Evolutionary conservation across 1,140 invertebrate genomes (phyloP).

Genomic region (Dolichoris vasculosae): DNA sequence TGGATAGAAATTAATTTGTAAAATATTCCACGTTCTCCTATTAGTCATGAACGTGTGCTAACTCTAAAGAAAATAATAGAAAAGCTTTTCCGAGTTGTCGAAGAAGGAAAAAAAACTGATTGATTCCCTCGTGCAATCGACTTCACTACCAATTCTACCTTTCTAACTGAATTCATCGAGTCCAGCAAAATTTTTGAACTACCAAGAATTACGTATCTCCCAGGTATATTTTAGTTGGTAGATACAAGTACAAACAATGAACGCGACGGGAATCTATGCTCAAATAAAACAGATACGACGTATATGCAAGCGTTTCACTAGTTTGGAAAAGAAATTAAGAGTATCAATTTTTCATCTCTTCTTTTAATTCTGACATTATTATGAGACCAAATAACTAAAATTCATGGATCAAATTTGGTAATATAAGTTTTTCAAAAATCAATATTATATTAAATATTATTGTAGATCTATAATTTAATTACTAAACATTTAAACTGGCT

Average conservation of each 20-base stretch:
- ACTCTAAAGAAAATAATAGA: not conserved
- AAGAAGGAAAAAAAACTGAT: constrained; percentile 12
- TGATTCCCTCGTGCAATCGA: constrained; percentile 6
- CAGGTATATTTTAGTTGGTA: not conserved
- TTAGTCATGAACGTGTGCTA: not conserved
- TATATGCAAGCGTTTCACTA: not conserved
- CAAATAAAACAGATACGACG: not conserved
- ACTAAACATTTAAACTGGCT: not conserved
- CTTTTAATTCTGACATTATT: not conserved
- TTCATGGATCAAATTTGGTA: not conserved
- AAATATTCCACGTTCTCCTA: not conserved
- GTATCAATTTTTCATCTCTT: not conserved
- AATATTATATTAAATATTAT: too few relatives aligned
- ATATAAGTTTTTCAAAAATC: too few relatives aligned
- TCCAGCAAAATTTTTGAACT: constrained; percentile 28
- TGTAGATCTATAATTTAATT: not conserved
- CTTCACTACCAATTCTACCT: not conserved
- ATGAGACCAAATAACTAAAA: too few relatives aligned
- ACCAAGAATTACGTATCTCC: not conserved
- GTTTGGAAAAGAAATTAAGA: not conserved
- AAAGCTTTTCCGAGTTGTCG: not conserved
- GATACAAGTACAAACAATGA: constrained; percentile 43
- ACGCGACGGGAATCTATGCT: not conserved
- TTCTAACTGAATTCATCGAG: constrained; percentile 34
- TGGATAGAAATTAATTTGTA: not conserved